These are phyloP conservation scores for Pangasius mekongensis DNA, from an alignment of 2,797 vertebrate genomes.

Conservation along the genomic window DNA sequence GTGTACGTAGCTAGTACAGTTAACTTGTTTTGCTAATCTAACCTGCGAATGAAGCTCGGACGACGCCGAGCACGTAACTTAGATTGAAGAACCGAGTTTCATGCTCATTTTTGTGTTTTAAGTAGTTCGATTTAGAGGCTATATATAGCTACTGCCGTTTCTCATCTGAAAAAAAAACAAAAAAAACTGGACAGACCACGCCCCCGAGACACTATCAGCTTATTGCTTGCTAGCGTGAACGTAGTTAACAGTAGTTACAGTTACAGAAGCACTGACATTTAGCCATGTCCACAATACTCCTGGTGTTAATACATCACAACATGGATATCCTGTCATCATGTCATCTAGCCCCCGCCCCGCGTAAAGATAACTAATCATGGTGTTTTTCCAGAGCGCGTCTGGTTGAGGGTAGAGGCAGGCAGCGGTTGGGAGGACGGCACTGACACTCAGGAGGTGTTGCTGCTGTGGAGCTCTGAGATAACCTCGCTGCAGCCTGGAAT, in stretches of 20 bases:
- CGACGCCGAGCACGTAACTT: no score
- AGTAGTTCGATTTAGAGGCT: no score
- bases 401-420: not conserved
- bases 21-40: not conserved
- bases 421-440: not conserved
- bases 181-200: not conserved
- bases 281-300: not conserved
- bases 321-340: not conserved
- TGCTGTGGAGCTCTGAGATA: conserved; percentile 38
- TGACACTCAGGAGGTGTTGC: conserved; percentile 29
- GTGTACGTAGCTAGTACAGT: not conserved
- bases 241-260: not conserved
- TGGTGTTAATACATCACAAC: not conserved
- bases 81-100: no score
- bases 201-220: not conserved
- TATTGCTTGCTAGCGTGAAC: not conserved
- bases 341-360: not conserved
- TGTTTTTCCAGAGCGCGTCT: not conserved
- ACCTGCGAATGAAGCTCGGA: not conserved
- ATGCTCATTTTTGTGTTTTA: no score
- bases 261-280: not conserved
- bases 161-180: not conserved
- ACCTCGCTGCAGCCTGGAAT: conserved; percentile 55
- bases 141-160: not conserved
- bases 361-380: not conserved